Evolutionary conservation across 2,888 invertebrate genomes (phyloP), one percentile per base, ranked within the genome.

Genomic region (Cryptosula pallasiana): DNA sequence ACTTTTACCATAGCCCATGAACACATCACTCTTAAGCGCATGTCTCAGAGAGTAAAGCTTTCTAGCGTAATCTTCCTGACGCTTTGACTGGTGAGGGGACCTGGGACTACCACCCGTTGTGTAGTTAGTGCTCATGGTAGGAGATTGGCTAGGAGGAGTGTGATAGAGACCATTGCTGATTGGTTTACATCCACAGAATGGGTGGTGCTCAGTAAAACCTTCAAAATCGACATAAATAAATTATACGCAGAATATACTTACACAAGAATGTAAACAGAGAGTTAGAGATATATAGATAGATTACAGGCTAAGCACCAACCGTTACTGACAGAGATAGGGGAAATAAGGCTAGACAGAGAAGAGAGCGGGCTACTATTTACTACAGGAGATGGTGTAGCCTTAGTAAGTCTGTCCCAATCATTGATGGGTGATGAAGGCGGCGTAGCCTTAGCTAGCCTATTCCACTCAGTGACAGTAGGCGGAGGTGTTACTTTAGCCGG

Each of bases 1-100:
- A 45, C 45, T 45, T 63, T 32, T 63, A 25, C 29, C 63, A 63
- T 32, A 63, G 25, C 63, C 63, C 27, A 63, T 32, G 32, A 63
- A 63, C 2, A 63, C 63, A 63, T 63, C 63, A 63, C 63, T 63
- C 27, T 63, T 63, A n/a, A 63, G 63, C 13, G 32, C 63, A 34
- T 63, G 25, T 9, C 63, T 9, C 5, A 63, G 63, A 32, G 63
- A 27, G 13, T 63, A 32, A 27, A 63, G 63, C n/a, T 25, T 63
- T 32, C 32, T 20, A n/a, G 63, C 63, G n/a, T 63, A 63, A 3
- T 63, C 63, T 25, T 63, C 63, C n/a, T 63, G 63, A 13, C 32
- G 27, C 32, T 63, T 63, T 3, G 63, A 25, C 27, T 63, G 63
- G 9, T 13, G 27, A 27, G 29, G 9, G 5, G 63, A 29, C 29